A percentile compares a stretch with the other conserved stretches of the same genome.
Evolutionary conservation across 2,113 vertebrate genomes (phyloP).

Genomic region (Erythrolamprus reginae): DNA sequence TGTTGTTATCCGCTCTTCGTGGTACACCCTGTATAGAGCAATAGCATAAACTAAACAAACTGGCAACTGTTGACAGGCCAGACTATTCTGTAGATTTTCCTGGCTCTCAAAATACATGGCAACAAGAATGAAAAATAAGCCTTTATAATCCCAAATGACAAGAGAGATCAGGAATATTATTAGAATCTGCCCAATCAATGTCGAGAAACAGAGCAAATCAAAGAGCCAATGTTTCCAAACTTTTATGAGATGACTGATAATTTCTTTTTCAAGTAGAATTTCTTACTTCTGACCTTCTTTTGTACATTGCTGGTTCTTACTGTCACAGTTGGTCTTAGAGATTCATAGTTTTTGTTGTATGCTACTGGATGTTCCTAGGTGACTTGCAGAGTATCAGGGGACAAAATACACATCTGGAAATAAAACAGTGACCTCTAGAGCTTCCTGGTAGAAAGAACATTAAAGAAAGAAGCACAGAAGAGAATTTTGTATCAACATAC

Average conservation of each 20-base stretch:
- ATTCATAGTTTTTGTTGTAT: background rate
- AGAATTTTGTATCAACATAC: background rate
- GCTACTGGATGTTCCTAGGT: background rate
- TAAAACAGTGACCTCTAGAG: slow-evolving; percentile 58
- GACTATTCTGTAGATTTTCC: background rate
- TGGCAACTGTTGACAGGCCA: background rate
- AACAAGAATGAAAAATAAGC: background rate
- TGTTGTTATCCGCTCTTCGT: too few relatives aligned
- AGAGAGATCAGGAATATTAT: background rate
- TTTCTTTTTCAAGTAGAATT: background rate
- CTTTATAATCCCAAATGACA: background rate
- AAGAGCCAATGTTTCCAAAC: background rate
- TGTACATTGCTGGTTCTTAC: background rate
- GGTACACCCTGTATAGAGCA: background rate
- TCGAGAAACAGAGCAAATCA: background rate
- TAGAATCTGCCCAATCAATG: background rate
- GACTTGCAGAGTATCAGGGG: rapidly evolving
- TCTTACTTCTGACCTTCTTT: background rate
- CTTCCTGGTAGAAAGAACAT: slow-evolving; percentile 23
- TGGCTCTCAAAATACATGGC: background rate
- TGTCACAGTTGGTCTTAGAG: background rate
- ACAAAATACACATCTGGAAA: background rate
- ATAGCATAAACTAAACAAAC: background rate
- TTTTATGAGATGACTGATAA: background rate
- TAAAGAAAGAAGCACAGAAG: background rate